phyloP scores from a whole-genome alignment of 2,797 vertebrate genomes.

The Coregonus sp. region DNA sequence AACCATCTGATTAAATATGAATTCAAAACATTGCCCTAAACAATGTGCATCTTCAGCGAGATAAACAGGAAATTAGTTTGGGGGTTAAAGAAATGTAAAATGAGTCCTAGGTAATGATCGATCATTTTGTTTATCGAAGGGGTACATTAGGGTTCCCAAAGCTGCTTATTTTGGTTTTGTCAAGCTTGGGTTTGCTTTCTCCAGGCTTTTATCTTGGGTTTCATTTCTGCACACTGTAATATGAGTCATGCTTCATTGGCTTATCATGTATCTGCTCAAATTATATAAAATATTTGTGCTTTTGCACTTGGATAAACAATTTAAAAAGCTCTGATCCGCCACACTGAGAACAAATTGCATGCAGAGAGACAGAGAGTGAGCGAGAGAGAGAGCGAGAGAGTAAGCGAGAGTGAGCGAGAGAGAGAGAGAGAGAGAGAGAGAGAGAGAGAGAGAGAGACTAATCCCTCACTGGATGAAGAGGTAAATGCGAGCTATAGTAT shows the following conservation, averaged over 20 bases:
- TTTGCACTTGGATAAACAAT: conserved; percentile 50
- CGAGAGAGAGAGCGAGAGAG: not conserved
- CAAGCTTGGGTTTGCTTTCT: conserved; percentile 33
- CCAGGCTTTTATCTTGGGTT: conserved; percentile 43
- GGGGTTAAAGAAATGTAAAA: conserved; percentile 48
- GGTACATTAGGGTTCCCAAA: conserved; percentile 52
- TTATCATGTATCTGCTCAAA: conserved; percentile 30
- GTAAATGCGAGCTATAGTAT: not conserved
- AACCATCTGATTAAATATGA: conserved; percentile 47
- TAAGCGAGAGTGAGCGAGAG: too few species aligned
- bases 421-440: not conserved
- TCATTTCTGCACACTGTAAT: conserved; percentile 36
- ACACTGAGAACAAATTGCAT: conserved; percentile 42
- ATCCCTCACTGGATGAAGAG: not conserved
- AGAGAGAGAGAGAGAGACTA: not conserved
- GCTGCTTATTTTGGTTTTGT: conserved; percentile 52
- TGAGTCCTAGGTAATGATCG: conserved; percentile 49
- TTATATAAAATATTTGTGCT: conserved; percentile 47
- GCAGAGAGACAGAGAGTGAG: not conserved
- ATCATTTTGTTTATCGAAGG: conserved; percentile 66
- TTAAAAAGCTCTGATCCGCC: conserved; percentile 46
- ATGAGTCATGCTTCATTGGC: conserved; percentile 41
- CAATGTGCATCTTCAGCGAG: conserved; percentile 33
- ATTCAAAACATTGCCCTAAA: conserved; percentile 35
- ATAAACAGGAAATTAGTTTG: conserved; percentile 66